These are phyloP conservation scores for Pharmacophagus antenor DNA, from an alignment of 2,888 invertebrate genomes.

Conservation along the genomic window DNA sequence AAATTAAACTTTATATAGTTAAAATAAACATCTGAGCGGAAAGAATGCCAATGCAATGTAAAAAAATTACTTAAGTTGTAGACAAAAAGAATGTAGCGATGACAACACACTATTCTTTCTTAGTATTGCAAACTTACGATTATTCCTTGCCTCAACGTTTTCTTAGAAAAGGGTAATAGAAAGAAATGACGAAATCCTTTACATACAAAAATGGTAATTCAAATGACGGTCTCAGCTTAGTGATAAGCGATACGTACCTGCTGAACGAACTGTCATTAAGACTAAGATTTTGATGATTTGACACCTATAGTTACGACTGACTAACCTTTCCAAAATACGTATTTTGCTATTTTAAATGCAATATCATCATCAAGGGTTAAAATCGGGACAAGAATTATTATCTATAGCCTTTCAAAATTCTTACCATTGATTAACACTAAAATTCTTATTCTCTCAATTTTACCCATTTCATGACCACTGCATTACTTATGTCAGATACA, in stretches of 20 bases:
- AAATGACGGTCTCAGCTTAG: conserved; percentile 15
- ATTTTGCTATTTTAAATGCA: no score
- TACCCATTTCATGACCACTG: no score
- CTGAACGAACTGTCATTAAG: background rate
- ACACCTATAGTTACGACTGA: background rate
- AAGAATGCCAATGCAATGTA: background rate
- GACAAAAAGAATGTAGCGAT: background rate
- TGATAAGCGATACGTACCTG: conserved; percentile 26
- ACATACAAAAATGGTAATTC: conserved; percentile 18
- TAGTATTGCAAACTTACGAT: conserved; percentile 12
- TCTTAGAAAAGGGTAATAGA: conserved; percentile 17
- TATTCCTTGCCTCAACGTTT: conserved; percentile 4
- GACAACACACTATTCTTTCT: background rate
- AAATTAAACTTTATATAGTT: background rate
- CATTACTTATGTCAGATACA: no score
- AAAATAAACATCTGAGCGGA: background rate
- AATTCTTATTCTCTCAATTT: no score
- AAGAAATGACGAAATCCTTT: conserved; percentile 23
- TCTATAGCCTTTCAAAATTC: no score
- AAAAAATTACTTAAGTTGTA: background rate
- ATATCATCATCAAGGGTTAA: no score
- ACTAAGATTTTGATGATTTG: background rate
- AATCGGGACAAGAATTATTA: no score
- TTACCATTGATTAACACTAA: no score
- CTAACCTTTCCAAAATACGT: background rate